Conservation (phyloP, 2,797 vertebrate species). For the Emydoidea blandingii region DNA sequence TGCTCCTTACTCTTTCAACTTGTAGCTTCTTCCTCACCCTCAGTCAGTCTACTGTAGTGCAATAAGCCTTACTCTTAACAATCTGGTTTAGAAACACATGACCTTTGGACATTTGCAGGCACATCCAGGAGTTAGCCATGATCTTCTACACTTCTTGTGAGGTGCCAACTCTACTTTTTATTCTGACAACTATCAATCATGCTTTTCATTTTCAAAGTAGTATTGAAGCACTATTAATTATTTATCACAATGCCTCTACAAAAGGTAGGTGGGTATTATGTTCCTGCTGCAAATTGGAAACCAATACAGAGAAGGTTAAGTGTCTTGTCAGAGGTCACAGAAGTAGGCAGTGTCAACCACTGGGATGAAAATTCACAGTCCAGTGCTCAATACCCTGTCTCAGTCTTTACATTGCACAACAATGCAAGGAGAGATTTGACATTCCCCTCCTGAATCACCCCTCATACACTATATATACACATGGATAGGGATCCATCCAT, state of each 20-base stretch:
- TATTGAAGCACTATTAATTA: background rate
- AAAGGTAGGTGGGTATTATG: background rate
- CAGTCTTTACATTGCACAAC: background rate
- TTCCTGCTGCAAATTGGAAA: background rate
- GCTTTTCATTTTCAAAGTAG: background rate
- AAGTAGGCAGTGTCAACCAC: background rate
- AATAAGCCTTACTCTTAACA: background rate
- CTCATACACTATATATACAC: background rate
- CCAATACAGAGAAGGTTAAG: background rate
- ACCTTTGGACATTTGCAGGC: too few species aligned
- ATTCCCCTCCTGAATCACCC: background rate
- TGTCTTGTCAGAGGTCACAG: background rate
- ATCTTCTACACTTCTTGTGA: background rate
- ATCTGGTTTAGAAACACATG: background rate
- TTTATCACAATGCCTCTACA: background rate
- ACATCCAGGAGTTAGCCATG: too few species aligned
- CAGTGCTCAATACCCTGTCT: background rate
- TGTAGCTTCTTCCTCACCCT: background rate
- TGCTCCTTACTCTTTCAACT: background rate
- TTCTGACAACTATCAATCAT: background rate
- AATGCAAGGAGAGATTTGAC: background rate
- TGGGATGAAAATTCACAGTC: background rate
- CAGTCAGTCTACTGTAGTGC: background rate
- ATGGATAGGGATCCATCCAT: background rate
- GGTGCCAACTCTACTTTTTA: background rate